phyloP scores from a whole-genome alignment of 2,113 vertebrate genomes.

The Corythoichthys intestinalis region DNA sequence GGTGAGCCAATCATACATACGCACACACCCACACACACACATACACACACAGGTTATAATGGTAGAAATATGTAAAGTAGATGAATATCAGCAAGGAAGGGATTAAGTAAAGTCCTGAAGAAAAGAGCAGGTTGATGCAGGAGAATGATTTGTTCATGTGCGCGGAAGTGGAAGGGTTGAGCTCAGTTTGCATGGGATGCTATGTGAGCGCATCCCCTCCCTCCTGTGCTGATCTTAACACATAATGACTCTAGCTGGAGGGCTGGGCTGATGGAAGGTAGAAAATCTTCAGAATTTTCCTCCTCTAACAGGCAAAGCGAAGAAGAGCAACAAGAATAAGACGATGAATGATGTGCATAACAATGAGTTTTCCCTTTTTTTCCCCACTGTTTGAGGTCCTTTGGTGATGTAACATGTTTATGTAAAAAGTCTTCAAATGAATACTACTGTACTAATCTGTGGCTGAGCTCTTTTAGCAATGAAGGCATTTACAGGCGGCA shows the following conservation, averaged over 20 bases:
- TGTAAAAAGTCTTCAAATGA: slow-evolving; percentile 26
- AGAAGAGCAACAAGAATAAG: slow-evolving; percentile 10
- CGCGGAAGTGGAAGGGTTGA: slow-evolving; percentile 21
- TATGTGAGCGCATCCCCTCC: slow-evolving; percentile 12
- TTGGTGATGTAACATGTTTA: slow-evolving; percentile 19
- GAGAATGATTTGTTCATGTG: background rate
- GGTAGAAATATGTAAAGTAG: background rate
- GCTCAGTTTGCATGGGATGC: slow-evolving; percentile 7
- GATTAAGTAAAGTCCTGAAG: background rate
- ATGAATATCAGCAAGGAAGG: background rate
- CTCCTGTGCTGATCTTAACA: slow-evolving; percentile 53
- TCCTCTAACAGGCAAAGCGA: background rate
- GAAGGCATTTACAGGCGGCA: slow-evolving; percentile 24
- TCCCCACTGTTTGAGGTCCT: background rate
- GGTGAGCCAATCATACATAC: slow-evolving; percentile 13
- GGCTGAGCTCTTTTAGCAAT: slow-evolving; percentile 36
- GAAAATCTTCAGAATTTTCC: slow-evolving; percentile 35
- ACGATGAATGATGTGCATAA: slow-evolving; percentile 17
- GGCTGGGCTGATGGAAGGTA: slow-evolving; percentile 39
- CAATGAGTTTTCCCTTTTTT: slow-evolving; percentile 22
- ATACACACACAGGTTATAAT: background rate
- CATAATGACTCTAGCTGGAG: slow-evolving; percentile 53
- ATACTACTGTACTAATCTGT: slow-evolving; percentile 31
- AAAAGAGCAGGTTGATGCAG: background rate
- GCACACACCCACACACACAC: slow-evolving; percentile 8